These are phyloP conservation scores for Kradibia gibbosae DNA, from an alignment of 1,140 invertebrate genomes.

Conservation along the genomic window DNA sequence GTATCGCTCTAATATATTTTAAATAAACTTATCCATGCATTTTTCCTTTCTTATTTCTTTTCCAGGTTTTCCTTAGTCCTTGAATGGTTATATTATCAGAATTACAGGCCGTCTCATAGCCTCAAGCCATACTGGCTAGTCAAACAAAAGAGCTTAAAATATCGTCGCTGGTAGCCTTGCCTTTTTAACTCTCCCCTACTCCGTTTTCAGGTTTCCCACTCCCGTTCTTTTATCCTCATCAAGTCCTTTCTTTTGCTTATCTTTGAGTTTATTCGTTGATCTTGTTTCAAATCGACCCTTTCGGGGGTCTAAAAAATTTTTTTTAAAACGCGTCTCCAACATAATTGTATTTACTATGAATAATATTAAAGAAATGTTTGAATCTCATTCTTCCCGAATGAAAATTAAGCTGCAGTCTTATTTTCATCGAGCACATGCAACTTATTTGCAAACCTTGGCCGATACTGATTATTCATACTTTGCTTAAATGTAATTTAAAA, in stretches of 20 bases:
- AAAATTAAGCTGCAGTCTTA: too few relatives aligned
- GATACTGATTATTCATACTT: too few relatives aligned
- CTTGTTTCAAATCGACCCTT: constrained; percentile 15
- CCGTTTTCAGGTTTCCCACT: not conserved
- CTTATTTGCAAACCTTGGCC: too few relatives aligned
- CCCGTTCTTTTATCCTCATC: constrained; percentile 41
- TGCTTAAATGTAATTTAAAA: too few relatives aligned
- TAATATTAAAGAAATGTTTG: too few relatives aligned
- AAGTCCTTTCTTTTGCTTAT: constrained; percentile 44
- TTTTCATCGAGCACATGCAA: too few relatives aligned
- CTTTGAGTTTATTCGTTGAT: constrained; percentile 46
- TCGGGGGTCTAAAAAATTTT: too few relatives aligned
- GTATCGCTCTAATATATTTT: not conserved
- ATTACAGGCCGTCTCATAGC: constrained; percentile 28
- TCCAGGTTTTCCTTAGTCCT: constrained; percentile 25
- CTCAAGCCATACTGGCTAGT: constrained; percentile 38
- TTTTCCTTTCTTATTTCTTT: not conserved
- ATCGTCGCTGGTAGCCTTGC: constrained; percentile 26
- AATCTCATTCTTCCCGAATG: too few relatives aligned
- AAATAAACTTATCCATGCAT: not conserved
- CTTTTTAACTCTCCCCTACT: not conserved
- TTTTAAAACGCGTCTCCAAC: too few relatives aligned
- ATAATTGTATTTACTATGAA: too few relatives aligned
- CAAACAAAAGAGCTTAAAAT: constrained; percentile 51
- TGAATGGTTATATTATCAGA: constrained; percentile 40